These are phyloP conservation scores for Ibidorhyncha struthersii DNA, from an alignment of 2,113 vertebrate genomes.

Conservation along the genomic window DNA sequence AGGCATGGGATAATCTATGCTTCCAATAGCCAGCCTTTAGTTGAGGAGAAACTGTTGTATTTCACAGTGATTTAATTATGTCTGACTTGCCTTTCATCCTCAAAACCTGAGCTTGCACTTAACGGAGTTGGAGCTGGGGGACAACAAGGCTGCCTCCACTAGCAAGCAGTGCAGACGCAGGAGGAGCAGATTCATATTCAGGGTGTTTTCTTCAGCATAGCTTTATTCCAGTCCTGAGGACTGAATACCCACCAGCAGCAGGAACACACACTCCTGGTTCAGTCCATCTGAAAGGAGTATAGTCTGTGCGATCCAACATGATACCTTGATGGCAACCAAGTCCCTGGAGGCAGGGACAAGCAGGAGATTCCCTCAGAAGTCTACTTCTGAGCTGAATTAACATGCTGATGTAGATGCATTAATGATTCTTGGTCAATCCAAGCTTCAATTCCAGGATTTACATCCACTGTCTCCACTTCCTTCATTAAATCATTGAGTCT, in stretches of 20 bases:
- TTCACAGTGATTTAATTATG: neutral
- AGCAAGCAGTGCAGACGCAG: neutral
- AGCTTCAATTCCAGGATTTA: neutral
- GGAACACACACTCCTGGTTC: neutral
- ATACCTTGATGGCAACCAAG: too few species aligned
- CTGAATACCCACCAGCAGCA: neutral
- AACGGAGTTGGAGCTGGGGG: accelerated
- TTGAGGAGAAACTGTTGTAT: neutral
- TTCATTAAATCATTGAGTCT: neutral
- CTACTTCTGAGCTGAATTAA: neutral
- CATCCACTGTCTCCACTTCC: neutral
- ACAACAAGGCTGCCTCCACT: neutral
- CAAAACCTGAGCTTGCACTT: neutral
- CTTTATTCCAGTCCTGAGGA: neutral
- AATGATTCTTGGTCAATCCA: neutral
- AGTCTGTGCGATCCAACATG: accelerated
- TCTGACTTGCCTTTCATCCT: neutral
- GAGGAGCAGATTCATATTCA: accelerated
- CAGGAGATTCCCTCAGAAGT: neutral
- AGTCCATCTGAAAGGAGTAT: accelerated
- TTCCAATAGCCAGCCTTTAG: neutral
- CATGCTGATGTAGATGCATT: neutral
- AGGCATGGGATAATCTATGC: neutral
- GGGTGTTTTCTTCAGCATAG: neutral
- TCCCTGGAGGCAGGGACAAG: neutral